These are phyloP conservation scores for Neolamprologus falcicula DNA, from an alignment of 2,113 vertebrate genomes.

Conservation along the genomic window DNA sequence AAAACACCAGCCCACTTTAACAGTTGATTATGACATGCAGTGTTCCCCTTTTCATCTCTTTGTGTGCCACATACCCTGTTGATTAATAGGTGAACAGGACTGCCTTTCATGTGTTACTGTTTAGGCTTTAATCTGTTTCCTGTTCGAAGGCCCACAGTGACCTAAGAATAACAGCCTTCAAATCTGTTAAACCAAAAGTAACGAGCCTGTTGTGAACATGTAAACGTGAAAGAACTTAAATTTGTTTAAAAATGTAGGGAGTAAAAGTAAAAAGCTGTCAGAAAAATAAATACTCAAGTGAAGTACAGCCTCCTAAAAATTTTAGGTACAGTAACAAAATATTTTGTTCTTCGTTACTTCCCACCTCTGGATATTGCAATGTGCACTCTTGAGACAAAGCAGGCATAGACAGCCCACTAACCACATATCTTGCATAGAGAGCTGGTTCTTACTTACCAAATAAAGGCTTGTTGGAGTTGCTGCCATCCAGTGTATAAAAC, in stretches of 20 bases:
- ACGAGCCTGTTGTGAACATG: not conserved
- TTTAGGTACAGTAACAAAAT: fast-evolving
- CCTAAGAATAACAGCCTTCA: not conserved
- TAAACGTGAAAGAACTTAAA: fast-evolving
- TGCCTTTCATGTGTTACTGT: not conserved
- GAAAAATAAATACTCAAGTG: not conserved
- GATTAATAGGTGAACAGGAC: not conserved
- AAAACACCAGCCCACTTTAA: not conserved
- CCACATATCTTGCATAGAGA: not conserved
- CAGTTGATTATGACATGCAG: not conserved
- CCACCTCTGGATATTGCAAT: not conserved
- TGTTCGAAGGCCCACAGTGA: not conserved
- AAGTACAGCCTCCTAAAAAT: not conserved
- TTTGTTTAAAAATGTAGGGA: not conserved
- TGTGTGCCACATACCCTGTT: not conserved
- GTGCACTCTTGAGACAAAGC: not conserved
- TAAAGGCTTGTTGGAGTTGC: not conserved
- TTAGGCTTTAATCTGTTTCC: not conserved
- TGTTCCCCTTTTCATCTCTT: not conserved
- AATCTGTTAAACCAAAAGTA: not conserved
- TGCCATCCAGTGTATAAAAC: not conserved
- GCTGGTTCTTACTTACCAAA: not conserved
- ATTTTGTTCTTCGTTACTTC: not conserved
- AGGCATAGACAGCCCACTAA: not conserved
- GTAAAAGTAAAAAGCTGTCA: not conserved